These are phyloP conservation scores for Meandrina meandrites DNA, from an alignment of 92 coral and sea anemone species.

Conservation along the genomic window DNA sequence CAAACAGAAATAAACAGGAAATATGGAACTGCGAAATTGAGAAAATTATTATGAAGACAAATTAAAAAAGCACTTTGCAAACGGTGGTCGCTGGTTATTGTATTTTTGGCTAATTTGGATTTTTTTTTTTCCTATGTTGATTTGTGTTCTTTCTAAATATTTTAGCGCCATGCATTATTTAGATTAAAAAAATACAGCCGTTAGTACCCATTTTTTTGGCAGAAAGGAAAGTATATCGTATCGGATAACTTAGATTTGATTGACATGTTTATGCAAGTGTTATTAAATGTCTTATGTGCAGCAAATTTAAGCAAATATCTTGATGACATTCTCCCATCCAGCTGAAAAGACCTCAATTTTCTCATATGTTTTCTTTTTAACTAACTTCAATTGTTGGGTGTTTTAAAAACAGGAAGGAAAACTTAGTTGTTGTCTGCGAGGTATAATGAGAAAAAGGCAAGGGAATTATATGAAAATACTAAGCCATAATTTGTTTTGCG, in stretches of 20 bases:
- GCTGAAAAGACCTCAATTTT: background rate
- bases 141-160: background rate
- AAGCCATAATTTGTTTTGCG: background rate
- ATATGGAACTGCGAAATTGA: conserved; percentile 8
- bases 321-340: background rate
- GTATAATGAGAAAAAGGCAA: background rate
- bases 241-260: background rate
- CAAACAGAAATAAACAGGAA: background rate
- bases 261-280: background rate
- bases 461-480: background rate
- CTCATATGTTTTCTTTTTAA: background rate
- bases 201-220: background rate
- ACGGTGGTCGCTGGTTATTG: background rate
- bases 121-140: background rate
- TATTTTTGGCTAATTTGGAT: background rate
- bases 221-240: background rate
- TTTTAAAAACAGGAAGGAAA: background rate
- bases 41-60: background rate
- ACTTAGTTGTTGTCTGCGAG: background rate
- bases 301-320: background rate
- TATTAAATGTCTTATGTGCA: background rate
- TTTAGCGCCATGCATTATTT: background rate
- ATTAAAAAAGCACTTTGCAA: background rate
- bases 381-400: background rate
- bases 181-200: background rate